phyloP scores from a whole-genome alignment of 2,888 invertebrate species.

The Diplazon laetatorius region DNA sequence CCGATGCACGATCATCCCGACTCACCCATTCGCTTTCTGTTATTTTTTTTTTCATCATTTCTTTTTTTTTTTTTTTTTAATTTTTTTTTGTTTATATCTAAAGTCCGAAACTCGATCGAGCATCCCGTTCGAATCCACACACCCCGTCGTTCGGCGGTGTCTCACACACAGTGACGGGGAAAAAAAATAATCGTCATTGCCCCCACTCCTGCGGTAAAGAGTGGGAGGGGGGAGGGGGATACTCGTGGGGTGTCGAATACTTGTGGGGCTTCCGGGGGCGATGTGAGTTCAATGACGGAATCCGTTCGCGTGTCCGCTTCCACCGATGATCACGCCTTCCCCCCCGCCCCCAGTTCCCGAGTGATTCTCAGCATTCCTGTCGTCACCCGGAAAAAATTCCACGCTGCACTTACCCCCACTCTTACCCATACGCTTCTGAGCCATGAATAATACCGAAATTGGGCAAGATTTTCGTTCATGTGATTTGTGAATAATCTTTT shows the following conservation, averaged over 20 bases:
- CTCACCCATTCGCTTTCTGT: no score
- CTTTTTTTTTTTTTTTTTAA: no score
- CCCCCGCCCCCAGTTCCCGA: no score
- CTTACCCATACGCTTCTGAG: no score
- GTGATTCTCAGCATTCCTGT: slow-evolving; percentile 20
- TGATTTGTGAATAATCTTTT: no score
- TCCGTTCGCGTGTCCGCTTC: slow-evolving; percentile 40
- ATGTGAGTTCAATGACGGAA: slow-evolving; percentile 35
- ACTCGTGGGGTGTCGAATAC: neutral
- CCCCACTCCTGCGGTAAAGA: slow-evolving; percentile 14
- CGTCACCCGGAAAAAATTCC: neutral
- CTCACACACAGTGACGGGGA: slow-evolving; percentile 53
- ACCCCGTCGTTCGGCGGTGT: slow-evolving; percentile 42
- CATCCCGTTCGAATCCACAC: slow-evolving; percentile 66
- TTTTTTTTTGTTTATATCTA: slow-evolving; percentile 37
- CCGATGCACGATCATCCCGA: slow-evolving; percentile 56
- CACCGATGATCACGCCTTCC: no score
- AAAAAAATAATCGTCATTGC: slow-evolving; percentile 53
- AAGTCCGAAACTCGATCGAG: slow-evolving; percentile 68
- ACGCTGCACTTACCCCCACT: no score
- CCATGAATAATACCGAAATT: no score
- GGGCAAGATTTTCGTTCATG: no score
- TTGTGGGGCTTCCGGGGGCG: slow-evolving; percentile 12
- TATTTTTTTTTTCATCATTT: no score
- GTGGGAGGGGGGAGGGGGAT: no score